phyloP scores from a whole-genome alignment of 2,797 vertebrate species.

The Parauchenoglanis punctatus region DNA sequence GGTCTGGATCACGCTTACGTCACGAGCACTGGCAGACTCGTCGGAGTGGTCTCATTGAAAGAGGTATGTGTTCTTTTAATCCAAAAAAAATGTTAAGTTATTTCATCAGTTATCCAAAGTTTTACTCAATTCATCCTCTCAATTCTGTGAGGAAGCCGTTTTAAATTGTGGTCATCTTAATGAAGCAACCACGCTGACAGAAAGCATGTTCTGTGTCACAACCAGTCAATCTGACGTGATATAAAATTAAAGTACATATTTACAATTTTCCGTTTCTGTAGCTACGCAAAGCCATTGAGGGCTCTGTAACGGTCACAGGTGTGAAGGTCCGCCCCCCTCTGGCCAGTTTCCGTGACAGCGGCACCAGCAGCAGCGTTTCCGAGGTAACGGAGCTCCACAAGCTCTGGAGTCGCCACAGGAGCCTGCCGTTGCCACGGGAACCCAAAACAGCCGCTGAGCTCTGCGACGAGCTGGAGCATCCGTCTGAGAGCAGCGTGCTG shows the following conservation, averaged over 20 bases:
- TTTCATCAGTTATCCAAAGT: neutral
- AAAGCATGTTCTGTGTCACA: neutral
- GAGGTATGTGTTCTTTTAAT: constrained; percentile 77
- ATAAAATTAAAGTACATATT: neutral
- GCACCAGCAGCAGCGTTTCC: constrained; percentile 84
- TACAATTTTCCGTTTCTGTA: constrained; percentile 57
- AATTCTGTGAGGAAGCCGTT: neutral
- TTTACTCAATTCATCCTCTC: neutral
- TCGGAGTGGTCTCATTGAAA: constrained; percentile 94
- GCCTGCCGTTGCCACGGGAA: constrained; percentile 85
- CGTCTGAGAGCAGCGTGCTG: constrained; percentile 68
- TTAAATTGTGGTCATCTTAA: neutral
- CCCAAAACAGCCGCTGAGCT: constrained; percentile 68
- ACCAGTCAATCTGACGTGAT: too few relatives aligned
- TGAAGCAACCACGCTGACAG: neutral
- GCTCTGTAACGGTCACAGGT: constrained; percentile 92
- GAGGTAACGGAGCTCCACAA: constrained; percentile 93
- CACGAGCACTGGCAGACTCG: constrained; percentile 94
- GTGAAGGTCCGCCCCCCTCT: constrained; percentile 94
- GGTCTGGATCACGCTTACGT: constrained; percentile 96
- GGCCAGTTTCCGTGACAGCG: constrained; percentile 96
- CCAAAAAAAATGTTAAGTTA: neutral
- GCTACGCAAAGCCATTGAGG: constrained; percentile 97
- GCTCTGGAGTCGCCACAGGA: constrained; percentile 91
- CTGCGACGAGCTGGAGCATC: constrained; percentile 67